Base-by-base conservation (phyloP, 2,888 invertebrate species). In the Synanthedon tipuliformis region DNA sequence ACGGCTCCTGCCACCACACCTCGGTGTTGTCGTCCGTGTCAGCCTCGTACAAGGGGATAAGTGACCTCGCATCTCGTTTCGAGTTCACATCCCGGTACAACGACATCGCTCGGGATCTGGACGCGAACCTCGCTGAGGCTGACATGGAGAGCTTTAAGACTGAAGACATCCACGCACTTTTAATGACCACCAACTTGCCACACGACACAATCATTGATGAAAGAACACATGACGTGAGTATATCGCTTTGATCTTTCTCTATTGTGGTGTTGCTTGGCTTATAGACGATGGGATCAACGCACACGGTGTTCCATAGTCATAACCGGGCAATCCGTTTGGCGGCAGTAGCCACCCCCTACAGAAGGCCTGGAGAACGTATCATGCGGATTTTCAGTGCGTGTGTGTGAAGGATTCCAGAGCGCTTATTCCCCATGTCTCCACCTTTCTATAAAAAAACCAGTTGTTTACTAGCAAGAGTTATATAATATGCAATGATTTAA, bases 121-220 rank as follows among this genome's bases (percentile, higher is more conserved):
- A 97, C 83, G 96, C 95, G 57, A 96, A 96, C 81, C 90, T 97
- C 68, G 97, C 97, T 48, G 95, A 97, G 82, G 95, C 96, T 54
- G 97, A 97, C 81, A 97, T 97, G 94, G 96, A 97, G 81, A 95
- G 95, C 78, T 96, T 96, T 83, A 91, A 93, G 62, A 94, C 95
- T 18, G 94, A 96, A 81, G 96, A 97, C 72, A 96, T 97, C 65
- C 95, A 95, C 73, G 94, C 94, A 61, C 88, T 95, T 68, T 90
- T 96, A 59, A 82, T 87, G 86, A 86, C 86, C 67, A 93, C 94
- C 61, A 92, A 93, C 72, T 85, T 93, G 70, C 94, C 93, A 54
- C 92, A 92, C 63, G 92, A 85, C 74, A 68, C 81, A 89, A 89
- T 90, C 64, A 76, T 68, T 55, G 82, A 85, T 66, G 83, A 85